These are phyloP conservation scores for Tragelaphus scriptus DNA, from an alignment of 2,113 vertebrate genomes.

Conservation along the genomic window DNA sequence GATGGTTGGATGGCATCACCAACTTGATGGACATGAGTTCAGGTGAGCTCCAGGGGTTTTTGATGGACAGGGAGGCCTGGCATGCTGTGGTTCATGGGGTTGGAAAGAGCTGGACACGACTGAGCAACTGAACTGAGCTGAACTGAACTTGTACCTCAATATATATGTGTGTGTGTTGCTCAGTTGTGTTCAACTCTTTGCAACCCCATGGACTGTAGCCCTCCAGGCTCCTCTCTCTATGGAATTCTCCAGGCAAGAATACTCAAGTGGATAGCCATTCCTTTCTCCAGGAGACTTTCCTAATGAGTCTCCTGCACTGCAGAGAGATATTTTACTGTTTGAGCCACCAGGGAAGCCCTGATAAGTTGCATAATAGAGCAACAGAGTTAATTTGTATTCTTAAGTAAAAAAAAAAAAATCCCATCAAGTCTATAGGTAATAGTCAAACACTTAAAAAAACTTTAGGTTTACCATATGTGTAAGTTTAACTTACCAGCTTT, in stretches of 20 bases:
- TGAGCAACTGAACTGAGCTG: too few relatives aligned
- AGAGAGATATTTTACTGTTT: not conserved
- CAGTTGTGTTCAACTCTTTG: not conserved
- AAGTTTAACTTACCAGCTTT: not conserved
- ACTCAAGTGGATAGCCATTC: not conserved
- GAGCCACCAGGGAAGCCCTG: not conserved
- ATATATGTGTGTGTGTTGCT: not conserved
- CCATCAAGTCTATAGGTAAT: not conserved
- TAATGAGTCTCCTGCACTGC: not conserved
- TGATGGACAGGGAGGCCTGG: too few relatives aligned
- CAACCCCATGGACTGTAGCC: not conserved
- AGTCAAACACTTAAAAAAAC: not conserved
- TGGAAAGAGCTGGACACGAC: too few relatives aligned
- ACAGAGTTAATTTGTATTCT: not conserved
- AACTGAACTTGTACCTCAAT: not conserved
- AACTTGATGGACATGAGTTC: too few relatives aligned
- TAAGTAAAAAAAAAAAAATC: conserved; percentile 7
- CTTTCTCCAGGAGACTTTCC: not conserved
- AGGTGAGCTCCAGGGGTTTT: too few relatives aligned
- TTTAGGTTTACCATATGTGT: not conserved
- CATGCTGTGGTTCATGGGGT: too few relatives aligned
- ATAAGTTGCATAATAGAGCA: not conserved
- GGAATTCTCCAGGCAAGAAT: not conserved
- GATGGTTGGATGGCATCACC: too few relatives aligned
- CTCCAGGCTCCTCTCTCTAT: not conserved